Conservation (phyloP, 2,888 invertebrate species). For the Dinocampus coccinellae region DNA sequence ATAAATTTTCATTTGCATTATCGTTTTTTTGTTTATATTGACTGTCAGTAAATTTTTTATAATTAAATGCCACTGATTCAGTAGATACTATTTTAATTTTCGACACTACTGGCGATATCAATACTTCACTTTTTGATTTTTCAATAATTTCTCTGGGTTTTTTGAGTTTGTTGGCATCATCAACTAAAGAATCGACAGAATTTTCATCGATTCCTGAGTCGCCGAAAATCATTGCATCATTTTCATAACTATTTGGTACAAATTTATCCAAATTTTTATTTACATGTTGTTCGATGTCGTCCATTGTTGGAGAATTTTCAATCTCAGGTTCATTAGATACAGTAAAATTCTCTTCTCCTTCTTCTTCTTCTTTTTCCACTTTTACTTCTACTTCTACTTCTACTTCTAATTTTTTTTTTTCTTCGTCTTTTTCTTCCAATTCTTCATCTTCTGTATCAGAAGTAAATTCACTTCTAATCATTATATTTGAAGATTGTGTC, state of each 20-base stretch:
- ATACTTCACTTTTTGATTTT: background rate
- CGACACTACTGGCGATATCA: constrained; percentile 5
- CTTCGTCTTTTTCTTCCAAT: background rate
- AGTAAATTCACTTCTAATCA: background rate
- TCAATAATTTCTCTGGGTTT: background rate
- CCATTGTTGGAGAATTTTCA: background rate
- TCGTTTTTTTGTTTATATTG: background rate
- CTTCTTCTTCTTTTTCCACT: background rate
- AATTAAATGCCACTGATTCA: constrained; percentile 46
- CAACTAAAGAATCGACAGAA: constrained; percentile 31
- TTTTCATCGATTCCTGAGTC: constrained; percentile 48
- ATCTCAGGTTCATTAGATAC: background rate
- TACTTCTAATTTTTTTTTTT: background rate
- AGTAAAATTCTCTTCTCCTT: background rate
- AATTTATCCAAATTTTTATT: background rate
- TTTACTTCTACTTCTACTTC: background rate
- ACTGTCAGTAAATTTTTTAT: constrained; percentile 44
- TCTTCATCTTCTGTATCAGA: background rate
- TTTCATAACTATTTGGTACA: background rate
- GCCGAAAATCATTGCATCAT: constrained; percentile 27
- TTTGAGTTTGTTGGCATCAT: background rate
- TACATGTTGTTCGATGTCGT: background rate
- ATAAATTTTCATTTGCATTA: constrained; percentile 3
- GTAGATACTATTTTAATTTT: constrained; percentile 45
- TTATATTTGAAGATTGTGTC: background rate